Conservation (phyloP, 2,888 invertebrate species). For the Mythimna pallens region DNA sequence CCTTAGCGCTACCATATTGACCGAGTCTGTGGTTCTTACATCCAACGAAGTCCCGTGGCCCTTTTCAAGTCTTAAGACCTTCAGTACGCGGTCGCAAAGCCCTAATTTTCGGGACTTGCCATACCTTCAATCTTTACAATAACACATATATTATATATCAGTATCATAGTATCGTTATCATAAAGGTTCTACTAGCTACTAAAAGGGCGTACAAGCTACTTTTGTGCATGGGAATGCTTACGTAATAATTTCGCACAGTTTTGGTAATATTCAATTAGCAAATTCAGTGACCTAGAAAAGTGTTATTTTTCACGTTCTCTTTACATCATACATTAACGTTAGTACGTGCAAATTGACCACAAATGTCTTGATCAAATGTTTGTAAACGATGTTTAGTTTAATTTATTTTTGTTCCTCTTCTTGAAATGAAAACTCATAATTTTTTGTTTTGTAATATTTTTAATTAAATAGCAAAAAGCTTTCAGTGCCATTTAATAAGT, state of each 20-base stretch:
- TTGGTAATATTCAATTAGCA: conserved; percentile 49
- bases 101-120: too few species aligned
- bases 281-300: conserved; percentile 40
- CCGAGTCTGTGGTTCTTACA: not conserved
- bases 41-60: not conserved
- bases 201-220: not conserved
- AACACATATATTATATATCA: too few species aligned
- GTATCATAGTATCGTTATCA: too few species aligned
- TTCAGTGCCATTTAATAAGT: not conserved
- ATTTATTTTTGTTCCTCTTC: conserved; percentile 2
- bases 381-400: conserved; percentile 2
- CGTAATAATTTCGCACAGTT: conserved; percentile 42
- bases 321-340: conserved; percentile 38
- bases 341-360: conserved; percentile 33
- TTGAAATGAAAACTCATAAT: not conserved
- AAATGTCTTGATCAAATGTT: conserved; percentile 34
- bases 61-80: too few species aligned
- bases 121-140: too few species aligned
- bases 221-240: conserved; percentile 19
- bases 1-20: not conserved
- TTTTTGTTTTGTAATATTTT: not conserved
- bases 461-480: not conserved
- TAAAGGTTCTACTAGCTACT: too few species aligned
- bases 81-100: too few species aligned
- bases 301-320: conserved; percentile 46